phyloP scores from a whole-genome alignment of 2,797 vertebrate species.

The Sebastiscus albofasciatus region DNA sequence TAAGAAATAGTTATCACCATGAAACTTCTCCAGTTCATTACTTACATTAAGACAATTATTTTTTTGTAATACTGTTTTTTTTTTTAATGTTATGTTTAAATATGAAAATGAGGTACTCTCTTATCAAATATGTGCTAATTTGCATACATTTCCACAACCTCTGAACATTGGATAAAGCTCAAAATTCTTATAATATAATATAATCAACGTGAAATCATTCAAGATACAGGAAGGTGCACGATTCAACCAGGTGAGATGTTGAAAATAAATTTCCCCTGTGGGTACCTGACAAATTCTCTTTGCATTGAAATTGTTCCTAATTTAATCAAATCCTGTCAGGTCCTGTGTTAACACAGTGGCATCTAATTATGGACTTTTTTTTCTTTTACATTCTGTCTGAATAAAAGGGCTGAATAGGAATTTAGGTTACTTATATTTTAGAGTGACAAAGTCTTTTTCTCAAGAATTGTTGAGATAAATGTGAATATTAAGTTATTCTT shows the following conservation, averaged over 20 bases:
- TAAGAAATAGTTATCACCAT: too few species aligned
- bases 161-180: too few species aligned
- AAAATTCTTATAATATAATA: neutral
- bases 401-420: neutral
- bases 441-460: neutral
- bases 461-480: neutral
- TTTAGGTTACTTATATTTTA: neutral
- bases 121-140: too few species aligned
- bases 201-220: neutral
- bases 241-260: neutral
- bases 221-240: neutral
- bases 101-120: too few species aligned
- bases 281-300: neutral
- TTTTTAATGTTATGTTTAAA: too few species aligned
- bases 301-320: conserved; percentile 8
- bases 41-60: too few species aligned
- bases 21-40: too few species aligned
- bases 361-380: neutral
- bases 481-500: neutral
- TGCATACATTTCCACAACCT: too few species aligned
- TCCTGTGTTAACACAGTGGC: neutral
- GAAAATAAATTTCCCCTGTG: conserved; percentile 18
- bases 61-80: accelerated
- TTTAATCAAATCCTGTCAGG: conserved; percentile 13
- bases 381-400: neutral